Evolutionary conservation across 1,140 invertebrate genomes (phyloP).

Genomic region (Campoletis sonorensis): DNA sequence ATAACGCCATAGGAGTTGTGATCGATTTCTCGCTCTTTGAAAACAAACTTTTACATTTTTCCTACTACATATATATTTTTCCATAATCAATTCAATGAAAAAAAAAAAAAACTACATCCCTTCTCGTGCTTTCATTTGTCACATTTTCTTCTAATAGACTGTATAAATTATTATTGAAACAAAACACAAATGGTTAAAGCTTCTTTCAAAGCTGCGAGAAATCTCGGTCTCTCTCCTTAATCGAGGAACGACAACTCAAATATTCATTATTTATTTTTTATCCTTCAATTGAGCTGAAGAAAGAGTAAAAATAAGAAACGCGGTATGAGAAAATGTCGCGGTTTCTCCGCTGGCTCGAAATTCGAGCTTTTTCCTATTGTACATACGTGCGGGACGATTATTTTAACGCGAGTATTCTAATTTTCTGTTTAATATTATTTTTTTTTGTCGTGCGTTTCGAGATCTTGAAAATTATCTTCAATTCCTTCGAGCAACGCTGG

Average conservation of each 20-base stretch:
- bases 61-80: not conserved
- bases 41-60: not conserved
- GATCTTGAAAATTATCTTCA: not conserved
- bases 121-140: too few species aligned
- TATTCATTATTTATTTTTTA: constrained; percentile 3
- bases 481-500: not conserved
- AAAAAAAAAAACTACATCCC: too few species aligned
- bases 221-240: too few species aligned
- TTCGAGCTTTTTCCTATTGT: constrained; percentile 9
- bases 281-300: not conserved
- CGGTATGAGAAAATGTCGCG: too few species aligned
- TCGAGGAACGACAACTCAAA: not conserved
- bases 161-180: too few species aligned
- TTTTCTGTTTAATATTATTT: too few species aligned
- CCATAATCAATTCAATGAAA: not conserved
- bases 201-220: too few species aligned
- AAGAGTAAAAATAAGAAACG: not conserved
- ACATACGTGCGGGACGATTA: constrained; percentile 22
- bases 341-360: not conserved
- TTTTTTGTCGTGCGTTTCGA: not conserved
- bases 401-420: constrained; percentile 1
- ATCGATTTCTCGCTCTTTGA: not conserved
- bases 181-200: too few species aligned
- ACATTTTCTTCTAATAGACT: too few species aligned
- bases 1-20: not conserved